Base-by-base conservation (phyloP, 2,888 invertebrate genomes). In the Temnothorax ravouxi region DNA sequence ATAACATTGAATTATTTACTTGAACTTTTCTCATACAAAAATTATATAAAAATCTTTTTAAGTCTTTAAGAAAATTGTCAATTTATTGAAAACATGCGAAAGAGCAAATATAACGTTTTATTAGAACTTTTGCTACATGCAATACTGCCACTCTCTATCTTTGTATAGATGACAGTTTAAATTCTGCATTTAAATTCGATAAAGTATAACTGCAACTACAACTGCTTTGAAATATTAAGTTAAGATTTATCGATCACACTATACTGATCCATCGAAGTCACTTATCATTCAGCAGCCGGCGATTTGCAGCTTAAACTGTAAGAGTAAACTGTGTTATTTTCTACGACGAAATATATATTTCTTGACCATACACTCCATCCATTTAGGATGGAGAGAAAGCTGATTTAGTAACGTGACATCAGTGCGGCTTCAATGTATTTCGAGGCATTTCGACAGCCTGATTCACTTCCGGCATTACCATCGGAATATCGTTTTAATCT, bases 381-480 rank as follows among this genome's bases (percentile, higher is more conserved):
- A 84, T 83, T 85, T 50, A 34, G 77, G 61, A 29, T 84, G 56
- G 83, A 84, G 79, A 79, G 88, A 88, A 88, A 88, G 88, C 72
- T 50, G 82, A 87, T 62, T 85, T 77, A 83, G 77, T 80, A 54
- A 71, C 34, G 25, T 11, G 79, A 86, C 79, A 29, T 29, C 29
- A 61, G 75, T 79, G 72, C 59, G 69, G 44, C 44, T 38, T 54
- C 64, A 56, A 74, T 77, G 82, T 66, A 61, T 83, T 87, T 71
- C 50, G 75, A 74, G 52, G 82, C 62, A 61, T 83, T 87, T 71
- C 44, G 71, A 74, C 61, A 66, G 66, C 67, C 8, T 21, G 59
- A 47, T 67, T 81, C 29, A 56, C 72, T 87, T 87, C 84, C 72
- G 72, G 21, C 62, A 54, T 52, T 11, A 56, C 18, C 61, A n/a